phyloP scores from a whole-genome alignment of 2,888 invertebrate genomes.

The Xestobium rufovillosum region DNA sequence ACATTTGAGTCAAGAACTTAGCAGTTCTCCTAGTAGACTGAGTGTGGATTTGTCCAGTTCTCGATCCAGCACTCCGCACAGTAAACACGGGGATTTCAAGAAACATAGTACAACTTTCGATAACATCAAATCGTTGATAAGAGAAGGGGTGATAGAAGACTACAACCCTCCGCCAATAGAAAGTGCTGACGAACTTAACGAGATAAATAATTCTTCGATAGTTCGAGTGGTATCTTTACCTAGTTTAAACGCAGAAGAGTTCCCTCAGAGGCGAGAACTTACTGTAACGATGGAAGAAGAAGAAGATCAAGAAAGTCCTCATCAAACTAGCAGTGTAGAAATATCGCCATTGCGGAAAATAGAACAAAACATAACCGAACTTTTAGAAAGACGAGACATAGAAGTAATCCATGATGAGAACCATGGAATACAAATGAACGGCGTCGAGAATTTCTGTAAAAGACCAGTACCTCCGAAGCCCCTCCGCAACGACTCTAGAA shows the following conservation, averaged over 20 bases:
- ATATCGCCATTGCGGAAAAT: constrained; percentile 64
- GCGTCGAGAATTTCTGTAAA: constrained; percentile 43
- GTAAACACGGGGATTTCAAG: constrained; percentile 52
- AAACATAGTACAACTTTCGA: constrained; percentile 71
- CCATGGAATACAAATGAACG: constrained; percentile 38
- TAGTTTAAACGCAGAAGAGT: constrained; percentile 52
- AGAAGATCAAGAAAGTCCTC: constrained; percentile 60
- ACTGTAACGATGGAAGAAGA: constrained; percentile 68
- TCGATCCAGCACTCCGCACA: constrained; percentile 46
- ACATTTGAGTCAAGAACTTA: constrained; percentile 35
- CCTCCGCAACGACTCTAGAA: constrained; percentile 21
- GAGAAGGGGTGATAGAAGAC: constrained; percentile 60
- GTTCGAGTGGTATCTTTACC: constrained; percentile 64
- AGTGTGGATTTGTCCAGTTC: constrained; percentile 37
- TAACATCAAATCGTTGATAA: constrained; percentile 65
- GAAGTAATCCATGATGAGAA: constrained; percentile 35
- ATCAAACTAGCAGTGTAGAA: constrained; percentile 53
- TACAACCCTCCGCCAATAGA: constrained; percentile 49
- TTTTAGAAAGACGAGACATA: constrained; percentile 47
- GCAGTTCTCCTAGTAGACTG: constrained; percentile 37
- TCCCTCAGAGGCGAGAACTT: constrained; percentile 56
- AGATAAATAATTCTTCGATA: constrained; percentile 53
- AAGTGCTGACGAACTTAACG: constrained; percentile 55
- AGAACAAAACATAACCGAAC: constrained; percentile 64
- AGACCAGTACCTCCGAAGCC: constrained; percentile 34